Evolutionary conservation across 2,113 vertebrate genomes (phyloP).

Genomic region (Epinephelus moara): DNA sequence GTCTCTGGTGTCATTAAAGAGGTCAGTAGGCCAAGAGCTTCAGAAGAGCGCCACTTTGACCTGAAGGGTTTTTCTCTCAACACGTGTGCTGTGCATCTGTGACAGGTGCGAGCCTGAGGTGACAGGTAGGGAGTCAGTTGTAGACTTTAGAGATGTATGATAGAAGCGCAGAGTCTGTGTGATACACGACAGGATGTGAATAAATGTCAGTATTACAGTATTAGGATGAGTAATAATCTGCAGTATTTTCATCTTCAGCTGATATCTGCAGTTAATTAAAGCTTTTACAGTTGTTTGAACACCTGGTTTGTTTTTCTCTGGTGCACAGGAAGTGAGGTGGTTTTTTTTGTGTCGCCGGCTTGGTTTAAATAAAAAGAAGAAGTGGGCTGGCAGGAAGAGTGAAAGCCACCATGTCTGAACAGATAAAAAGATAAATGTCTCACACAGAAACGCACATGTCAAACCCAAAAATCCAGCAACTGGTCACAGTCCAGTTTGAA

Average conservation of each 20-base stretch:
- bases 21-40: slow-evolving; percentile 38
- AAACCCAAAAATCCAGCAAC: not conserved
- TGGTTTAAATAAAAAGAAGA: not conserved
- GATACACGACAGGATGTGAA: not conserved
- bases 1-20: slow-evolving; percentile 28
- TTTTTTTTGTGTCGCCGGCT: not conserved
- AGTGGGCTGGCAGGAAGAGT: not conserved
- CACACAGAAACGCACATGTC: not conserved
- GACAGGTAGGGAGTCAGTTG: not conserved
- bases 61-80: not conserved
- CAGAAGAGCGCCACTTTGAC: slow-evolving; percentile 16
- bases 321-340: not conserved
- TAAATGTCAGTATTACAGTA: not conserved
- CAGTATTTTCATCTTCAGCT: not conserved
- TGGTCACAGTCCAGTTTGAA: not conserved
- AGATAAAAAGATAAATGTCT: not conserved
- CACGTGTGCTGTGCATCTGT: not conserved
- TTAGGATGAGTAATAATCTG: not conserved
- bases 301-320: not conserved
- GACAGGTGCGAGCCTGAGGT: slow-evolving; percentile 6
- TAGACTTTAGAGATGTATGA: not conserved
- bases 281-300: not conserved
- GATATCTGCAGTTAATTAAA: not conserved
- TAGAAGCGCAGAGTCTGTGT: not conserved
- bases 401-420: not conserved